A percentile compares a stretch with the other conserved stretches of the same genome.
phyloP scores from a whole-genome alignment of 2,113 vertebrate species.

The Caranx ignobilis region DNA sequence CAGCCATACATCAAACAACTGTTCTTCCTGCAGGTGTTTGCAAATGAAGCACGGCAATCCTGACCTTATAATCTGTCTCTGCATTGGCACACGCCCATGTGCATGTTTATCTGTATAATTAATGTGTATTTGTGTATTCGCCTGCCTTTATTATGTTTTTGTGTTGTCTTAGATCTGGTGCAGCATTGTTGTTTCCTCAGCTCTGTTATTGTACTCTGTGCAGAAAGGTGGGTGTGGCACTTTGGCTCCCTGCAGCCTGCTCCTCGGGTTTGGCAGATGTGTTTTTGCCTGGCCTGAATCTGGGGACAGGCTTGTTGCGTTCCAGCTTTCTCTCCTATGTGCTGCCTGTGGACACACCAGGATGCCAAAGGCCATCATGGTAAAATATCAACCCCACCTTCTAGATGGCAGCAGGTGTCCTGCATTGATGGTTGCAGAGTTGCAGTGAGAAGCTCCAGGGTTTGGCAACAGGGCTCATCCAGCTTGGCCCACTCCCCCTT shows the following conservation, averaged over 20 bases:
- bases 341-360: conserved; percentile 21
- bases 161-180: neutral
- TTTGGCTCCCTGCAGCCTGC: conserved; percentile 18
- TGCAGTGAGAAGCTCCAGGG: conserved; percentile 48
- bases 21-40: conserved; percentile 41
- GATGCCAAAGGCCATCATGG: conserved; percentile 51
- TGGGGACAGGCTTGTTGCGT: conserved; percentile 25
- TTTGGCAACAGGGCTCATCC: conserved; percentile 50
- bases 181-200: neutral
- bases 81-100: conserved; percentile 9
- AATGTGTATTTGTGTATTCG: conserved; percentile 14
- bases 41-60: conserved; percentile 24
- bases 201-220: conserved; percentile 26
- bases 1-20: conserved; percentile 50
- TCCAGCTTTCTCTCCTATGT: conserved; percentile 29
- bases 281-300: conserved; percentile 33
- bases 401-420: conserved; percentile 36
- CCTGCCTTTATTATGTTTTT: conserved; percentile 15
- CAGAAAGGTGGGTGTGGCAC: conserved; percentile 32
- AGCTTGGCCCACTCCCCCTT: conserved; percentile 31
- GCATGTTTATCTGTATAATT: conserved; percentile 7
- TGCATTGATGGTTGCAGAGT: conserved; percentile 19
- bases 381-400: conserved; percentile 62
- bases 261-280: conserved; percentile 55
- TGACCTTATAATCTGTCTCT: conserved; percentile 22